phyloP scores from a whole-genome alignment of 2,113 vertebrate genomes.

The Pelvicachromis taeniatus region DNA sequence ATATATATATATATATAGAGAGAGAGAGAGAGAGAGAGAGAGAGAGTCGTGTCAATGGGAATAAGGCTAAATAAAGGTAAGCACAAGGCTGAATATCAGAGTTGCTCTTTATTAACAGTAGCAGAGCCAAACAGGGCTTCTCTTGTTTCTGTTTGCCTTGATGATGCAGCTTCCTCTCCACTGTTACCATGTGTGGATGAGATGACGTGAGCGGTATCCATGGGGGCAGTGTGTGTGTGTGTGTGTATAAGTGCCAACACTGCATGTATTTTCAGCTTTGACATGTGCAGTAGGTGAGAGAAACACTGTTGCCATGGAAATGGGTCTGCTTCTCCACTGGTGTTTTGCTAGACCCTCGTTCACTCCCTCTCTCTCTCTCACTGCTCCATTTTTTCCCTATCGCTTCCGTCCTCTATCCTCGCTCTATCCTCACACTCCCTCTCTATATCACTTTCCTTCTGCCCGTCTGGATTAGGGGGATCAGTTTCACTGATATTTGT shows the following conservation, averaged over 20 bases:
- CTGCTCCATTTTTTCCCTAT: not conserved
- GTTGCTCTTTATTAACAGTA: not conserved
- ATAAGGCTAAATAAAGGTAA: not conserved
- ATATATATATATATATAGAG: not conserved
- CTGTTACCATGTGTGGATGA: slow-evolving; percentile 7
- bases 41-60: too few relatives aligned
- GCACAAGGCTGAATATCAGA: not conserved
- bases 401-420: not conserved
- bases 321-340: slow-evolving; percentile 23
- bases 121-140: not conserved
- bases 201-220: slow-evolving; percentile 44
- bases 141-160: not conserved
- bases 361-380: not conserved
- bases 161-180: slow-evolving; percentile 1
- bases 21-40: too few relatives aligned
- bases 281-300: slow-evolving; percentile 38
- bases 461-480: not conserved
- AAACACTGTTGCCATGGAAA: slow-evolving; percentile 67
- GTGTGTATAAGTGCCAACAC: not conserved
- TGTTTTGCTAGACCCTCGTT: slow-evolving; percentile 11
- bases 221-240: not conserved
- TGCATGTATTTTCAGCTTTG: slow-evolving; percentile 51
- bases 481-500: not conserved
- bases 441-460: not conserved
- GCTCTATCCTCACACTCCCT: not conserved